Evolutionary conservation across 1,140 invertebrate genomes (phyloP).

Genomic region (Hesperophylax magnus): DNA sequence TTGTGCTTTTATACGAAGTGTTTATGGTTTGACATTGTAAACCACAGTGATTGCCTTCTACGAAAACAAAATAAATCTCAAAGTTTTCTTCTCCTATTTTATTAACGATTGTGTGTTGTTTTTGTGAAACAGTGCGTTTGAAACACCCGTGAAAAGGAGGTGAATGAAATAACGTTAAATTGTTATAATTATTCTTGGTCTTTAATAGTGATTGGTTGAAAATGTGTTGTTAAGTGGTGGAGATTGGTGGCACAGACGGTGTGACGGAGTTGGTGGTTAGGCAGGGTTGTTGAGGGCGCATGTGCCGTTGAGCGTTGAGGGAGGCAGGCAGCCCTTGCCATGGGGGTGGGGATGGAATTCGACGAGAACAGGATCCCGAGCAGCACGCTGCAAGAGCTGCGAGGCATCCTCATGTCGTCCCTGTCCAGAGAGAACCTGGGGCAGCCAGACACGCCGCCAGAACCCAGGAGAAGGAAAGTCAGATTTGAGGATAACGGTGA

Average conservation of each 20-base stretch:
- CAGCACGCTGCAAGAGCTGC: slow-evolving; percentile 71
- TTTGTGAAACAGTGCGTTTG: no score
- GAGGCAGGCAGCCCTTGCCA: slow-evolving; percentile 32
- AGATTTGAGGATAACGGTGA: slow-evolving; percentile 59
- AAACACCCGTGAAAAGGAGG: no score
- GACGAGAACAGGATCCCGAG: slow-evolving; percentile 69
- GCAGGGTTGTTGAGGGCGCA: slow-evolving; percentile 24
- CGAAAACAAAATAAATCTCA: no score
- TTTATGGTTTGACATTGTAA: no score
- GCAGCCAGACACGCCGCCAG: slow-evolving; percentile 64
- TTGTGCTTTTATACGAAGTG: no score
- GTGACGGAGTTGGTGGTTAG: not conserved
- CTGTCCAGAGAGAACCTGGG: slow-evolving; percentile 74
- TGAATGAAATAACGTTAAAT: no score
- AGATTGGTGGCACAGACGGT: not conserved
- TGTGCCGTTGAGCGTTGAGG: slow-evolving; percentile 19
- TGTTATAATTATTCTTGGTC: no score
- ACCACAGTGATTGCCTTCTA: no score
- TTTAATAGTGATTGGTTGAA: no score
- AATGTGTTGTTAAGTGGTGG: not conserved
- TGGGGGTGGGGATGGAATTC: slow-evolving; percentile 63
- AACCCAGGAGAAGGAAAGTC: slow-evolving; percentile 61
- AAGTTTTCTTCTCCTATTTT: no score
- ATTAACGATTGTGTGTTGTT: no score
- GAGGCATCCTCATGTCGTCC: slow-evolving; percentile 75